Conservation (phyloP, 2,888 invertebrate genomes). For the Drosophila vallismaia region DNA sequence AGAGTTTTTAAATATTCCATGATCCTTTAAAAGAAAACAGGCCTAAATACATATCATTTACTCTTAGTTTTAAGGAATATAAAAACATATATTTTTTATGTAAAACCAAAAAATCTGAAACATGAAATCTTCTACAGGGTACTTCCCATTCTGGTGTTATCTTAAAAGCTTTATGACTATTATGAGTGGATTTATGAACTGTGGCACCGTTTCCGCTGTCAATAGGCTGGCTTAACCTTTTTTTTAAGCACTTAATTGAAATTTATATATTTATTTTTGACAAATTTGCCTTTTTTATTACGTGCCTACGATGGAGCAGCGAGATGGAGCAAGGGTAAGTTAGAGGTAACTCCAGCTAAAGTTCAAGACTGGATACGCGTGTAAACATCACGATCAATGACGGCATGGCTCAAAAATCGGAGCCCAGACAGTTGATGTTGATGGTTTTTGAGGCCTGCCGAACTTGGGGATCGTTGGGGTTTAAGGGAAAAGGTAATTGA, state of each 20-base stretch:
- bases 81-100: background rate
- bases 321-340: constrained; percentile 9
- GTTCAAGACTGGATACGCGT: constrained; percentile 26
- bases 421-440: background rate
- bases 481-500: constrained; percentile 57
- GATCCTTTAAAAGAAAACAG: too few relatives aligned
- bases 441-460: constrained; percentile 13
- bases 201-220: constrained; percentile 32
- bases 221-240: constrained; percentile 31
- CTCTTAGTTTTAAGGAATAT: background rate
- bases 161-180: constrained; percentile 19
- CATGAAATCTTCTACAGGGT: constrained; percentile 6
- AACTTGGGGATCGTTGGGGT: constrained; percentile 21
- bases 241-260: constrained; percentile 29
- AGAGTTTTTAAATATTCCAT: too few relatives aligned
- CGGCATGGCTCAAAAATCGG: constrained; percentile 16
- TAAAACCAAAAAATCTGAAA: background rate
- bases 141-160: constrained; percentile 8
- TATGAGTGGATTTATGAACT: constrained; percentile 24
- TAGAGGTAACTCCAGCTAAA: constrained; percentile 12
- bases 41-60: too few relatives aligned
- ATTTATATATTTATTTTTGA: constrained; percentile 27
- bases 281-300: constrained; percentile 38
- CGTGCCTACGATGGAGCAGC: constrained; percentile 21
- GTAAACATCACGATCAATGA: constrained; percentile 38